A percentile compares a stretch with the other conserved stretches of the same genome.
Evolutionary conservation across 2,888 invertebrate species (phyloP).

Genomic region (Plagiodera versicolora): DNA sequence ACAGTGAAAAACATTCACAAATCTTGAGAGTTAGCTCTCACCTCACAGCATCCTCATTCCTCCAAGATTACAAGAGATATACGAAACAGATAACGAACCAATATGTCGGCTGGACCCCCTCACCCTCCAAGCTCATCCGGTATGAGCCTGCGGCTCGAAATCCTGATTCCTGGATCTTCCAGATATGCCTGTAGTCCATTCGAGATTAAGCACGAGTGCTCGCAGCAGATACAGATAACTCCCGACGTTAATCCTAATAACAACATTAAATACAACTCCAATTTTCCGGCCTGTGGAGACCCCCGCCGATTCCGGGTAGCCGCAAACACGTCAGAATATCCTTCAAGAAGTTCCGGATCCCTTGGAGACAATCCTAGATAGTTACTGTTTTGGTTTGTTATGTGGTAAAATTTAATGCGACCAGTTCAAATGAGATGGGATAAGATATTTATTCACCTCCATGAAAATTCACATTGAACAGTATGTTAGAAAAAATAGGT

Average conservation of each 20-base stretch:
- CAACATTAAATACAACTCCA: conserved; percentile 60
- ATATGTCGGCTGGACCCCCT: neutral
- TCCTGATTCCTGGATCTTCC: neutral
- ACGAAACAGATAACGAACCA: conserved; percentile 4
- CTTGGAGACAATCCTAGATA: conserved; percentile 19
- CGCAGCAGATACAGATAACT: conserved; percentile 54
- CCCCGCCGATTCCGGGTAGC: conserved; percentile 51
- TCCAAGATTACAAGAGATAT: neutral
- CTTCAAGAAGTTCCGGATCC: conserved; percentile 31
- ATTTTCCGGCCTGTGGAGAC: conserved; percentile 59
- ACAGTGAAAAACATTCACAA: too few relatives aligned
- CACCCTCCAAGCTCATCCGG: neutral
- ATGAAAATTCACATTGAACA: too few relatives aligned
- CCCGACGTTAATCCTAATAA: conserved; percentile 56
- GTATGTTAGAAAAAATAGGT: too few relatives aligned
- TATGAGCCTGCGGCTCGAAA: neutral
- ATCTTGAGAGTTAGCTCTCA: too few relatives aligned
- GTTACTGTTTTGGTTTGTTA: too few relatives aligned
- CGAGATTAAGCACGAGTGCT: conserved; percentile 53
- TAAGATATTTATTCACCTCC: too few relatives aligned
- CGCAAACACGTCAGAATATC: conserved; percentile 46
- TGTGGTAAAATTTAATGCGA: too few relatives aligned
- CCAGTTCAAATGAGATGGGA: too few relatives aligned
- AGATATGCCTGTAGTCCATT: conserved; percentile 22
- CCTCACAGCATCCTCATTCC: too few relatives aligned